These are phyloP conservation scores for Diorhabda carinulata DNA, from an alignment of 1,140 invertebrate genomes.

Conservation along the genomic window DNA sequence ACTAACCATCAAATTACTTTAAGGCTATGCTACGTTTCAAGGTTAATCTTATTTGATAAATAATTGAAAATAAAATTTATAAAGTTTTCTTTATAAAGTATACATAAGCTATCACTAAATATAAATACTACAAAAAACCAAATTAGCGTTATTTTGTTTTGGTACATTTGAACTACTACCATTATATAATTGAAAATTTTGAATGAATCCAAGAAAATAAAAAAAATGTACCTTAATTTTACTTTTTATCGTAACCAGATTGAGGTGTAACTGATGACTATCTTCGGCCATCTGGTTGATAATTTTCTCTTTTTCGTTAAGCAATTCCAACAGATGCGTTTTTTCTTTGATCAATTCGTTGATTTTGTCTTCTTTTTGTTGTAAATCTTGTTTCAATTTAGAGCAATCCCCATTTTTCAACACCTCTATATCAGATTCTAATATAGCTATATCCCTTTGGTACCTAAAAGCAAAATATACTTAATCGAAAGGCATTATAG, in stretches of 20 bases:
- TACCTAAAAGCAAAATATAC: slow-evolving; percentile 42
- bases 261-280: slow-evolving; percentile 49
- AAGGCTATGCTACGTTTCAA: no score
- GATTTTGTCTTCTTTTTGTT: slow-evolving; percentile 43
- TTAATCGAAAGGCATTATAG: no score
- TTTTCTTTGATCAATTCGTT: slow-evolving; percentile 55
- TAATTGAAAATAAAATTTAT: no score
- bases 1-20: no score
- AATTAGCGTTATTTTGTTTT: no score
- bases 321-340: slow-evolving; percentile 54
- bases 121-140: no score
- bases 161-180: no score
- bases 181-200: no score
- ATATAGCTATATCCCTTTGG: slow-evolving; percentile 43
- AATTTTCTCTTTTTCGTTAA: slow-evolving; percentile 56
- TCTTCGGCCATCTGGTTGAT: slow-evolving; percentile 54
- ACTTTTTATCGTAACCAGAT: slow-evolving; percentile 51
- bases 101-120: no score
- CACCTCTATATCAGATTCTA: slow-evolving; percentile 22
- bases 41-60: no score
- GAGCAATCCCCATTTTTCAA: slow-evolving; percentile 25
- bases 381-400: slow-evolving; percentile 32
- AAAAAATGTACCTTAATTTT: slow-evolving; percentile 46
- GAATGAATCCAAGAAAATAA: no score
- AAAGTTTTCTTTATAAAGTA: no score